Percentiles rank a stretch among this genome's conserved stretches.
These are phyloP conservation scores for Listronotus bonariensis DNA, from an alignment of 1,140 invertebrate genomes.

Conservation along the genomic window DNA sequence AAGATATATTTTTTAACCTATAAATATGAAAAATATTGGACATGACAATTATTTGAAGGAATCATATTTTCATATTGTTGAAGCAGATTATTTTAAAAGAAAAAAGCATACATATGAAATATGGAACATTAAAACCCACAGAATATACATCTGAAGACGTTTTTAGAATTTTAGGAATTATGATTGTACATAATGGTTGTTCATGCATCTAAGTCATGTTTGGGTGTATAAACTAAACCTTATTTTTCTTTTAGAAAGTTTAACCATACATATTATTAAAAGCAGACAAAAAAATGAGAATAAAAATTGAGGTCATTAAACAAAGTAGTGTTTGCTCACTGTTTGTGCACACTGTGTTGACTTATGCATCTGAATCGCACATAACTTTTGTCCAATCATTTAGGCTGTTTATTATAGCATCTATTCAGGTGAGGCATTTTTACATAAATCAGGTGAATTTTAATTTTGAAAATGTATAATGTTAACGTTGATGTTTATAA, in stretches of 20 bases:
- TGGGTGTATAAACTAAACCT: constrained; percentile 27
- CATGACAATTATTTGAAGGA: no score
- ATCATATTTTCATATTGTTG: no score
- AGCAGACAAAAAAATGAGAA: constrained; percentile 4
- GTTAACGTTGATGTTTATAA: constrained; percentile 22
- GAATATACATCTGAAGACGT: no score
- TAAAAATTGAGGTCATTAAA: constrained; percentile 14
- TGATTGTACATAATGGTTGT: not conserved
- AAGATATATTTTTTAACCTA: no score
- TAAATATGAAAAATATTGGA: no score
- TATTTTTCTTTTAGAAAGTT: constrained; percentile 46
- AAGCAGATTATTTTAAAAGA: no score
- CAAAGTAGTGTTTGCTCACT: constrained; percentile 11
- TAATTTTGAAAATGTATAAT: not conserved
- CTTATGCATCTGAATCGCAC: constrained; percentile 26
- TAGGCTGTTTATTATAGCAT: constrained; percentile 8
- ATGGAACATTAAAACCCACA: no score
- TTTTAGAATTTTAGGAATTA: not conserved
- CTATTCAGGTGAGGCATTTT: constrained; percentile 21
- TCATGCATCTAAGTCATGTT: not conserved
- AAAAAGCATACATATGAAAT: no score
- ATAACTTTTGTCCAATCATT: constrained; percentile 20
- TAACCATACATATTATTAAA: constrained; percentile 13
- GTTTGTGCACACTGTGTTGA: constrained; percentile 25
- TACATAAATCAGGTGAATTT: constrained; percentile 10